Evolutionary conservation across 2,113 vertebrate genomes (phyloP).

Genomic region (Vicugna pacos): DNA sequence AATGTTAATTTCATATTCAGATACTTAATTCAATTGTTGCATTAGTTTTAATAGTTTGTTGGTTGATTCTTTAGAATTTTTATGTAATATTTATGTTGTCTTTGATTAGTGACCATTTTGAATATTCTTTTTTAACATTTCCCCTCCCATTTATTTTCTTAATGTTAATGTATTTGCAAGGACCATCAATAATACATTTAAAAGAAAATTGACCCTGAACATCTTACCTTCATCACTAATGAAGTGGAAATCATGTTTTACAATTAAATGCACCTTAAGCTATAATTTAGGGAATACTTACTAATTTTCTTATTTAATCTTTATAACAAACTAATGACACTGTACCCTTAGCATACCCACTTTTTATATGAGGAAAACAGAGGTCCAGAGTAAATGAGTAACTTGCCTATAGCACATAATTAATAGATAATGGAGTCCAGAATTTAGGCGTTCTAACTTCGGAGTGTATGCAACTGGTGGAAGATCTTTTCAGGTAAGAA

Average conservation of each 20-base stretch:
- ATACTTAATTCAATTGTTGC: constrained; percentile 5
- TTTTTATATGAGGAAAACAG: neutral
- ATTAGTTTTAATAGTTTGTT: neutral
- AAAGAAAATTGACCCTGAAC: neutral
- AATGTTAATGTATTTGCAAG: neutral
- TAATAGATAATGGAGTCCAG: neutral
- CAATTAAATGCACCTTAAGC: neutral
- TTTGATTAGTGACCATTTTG: neutral
- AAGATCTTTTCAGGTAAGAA: constrained; percentile 23
- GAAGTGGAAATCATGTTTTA: neutral
- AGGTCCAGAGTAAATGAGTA: neutral
- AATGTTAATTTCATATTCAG: constrained; percentile 4
- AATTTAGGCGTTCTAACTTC: neutral
- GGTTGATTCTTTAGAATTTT: constrained; percentile 1
- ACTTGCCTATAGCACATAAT: neutral
- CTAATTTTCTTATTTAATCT: neutral
- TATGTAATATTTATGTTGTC: neutral
- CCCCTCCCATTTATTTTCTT: neutral
- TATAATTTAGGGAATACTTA: neutral
- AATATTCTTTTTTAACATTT: neutral
- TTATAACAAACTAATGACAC: neutral
- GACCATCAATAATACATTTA: neutral
- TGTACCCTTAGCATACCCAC: neutral
- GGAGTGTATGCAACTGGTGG: neutral
- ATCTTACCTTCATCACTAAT: neutral